Evolutionary conservation across 2,797 vertebrate species (phyloP).

Genomic region (Nothura maculosa): DNA sequence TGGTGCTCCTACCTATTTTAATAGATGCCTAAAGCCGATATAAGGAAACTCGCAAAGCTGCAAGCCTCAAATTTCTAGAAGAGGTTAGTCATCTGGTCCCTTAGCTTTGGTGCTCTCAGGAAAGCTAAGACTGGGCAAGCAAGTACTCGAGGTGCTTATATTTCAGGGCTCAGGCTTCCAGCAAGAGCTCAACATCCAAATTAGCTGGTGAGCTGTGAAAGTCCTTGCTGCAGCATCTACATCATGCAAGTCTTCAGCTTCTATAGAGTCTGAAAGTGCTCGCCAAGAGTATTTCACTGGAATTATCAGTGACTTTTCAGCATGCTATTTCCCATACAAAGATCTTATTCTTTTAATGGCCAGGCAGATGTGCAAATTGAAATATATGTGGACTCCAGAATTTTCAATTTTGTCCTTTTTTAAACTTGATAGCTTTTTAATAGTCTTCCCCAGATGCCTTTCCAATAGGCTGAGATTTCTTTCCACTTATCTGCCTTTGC

Average conservation of each 20-base stretch:
- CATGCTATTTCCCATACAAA: not conserved
- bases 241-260: not conserved
- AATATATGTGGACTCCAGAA: fast-evolving
- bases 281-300: not conserved
- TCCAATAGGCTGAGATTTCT: not conserved
- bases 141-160: not conserved
- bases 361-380: not conserved
- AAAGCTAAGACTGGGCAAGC: not conserved
- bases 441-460: not conserved
- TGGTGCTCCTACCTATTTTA: not conserved
- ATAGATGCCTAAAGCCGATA: not conserved
- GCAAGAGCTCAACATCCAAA: not conserved
- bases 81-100: not conserved
- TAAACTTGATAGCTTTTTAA: no score
- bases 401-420: not conserved
- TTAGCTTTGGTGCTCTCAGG: not conserved
- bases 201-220: slow-evolving; percentile 15
- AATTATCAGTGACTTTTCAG: slow-evolving; percentile 3
- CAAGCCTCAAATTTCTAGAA: no score
- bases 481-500: not conserved
- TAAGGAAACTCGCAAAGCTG: not conserved
- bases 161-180: not conserved
- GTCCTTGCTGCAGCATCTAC: not conserved
- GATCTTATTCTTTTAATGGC: not conserved
- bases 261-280: not conserved